phyloP scores from a whole-genome alignment of 2,113 vertebrate genomes.

The Xenopus borealis region DNA sequence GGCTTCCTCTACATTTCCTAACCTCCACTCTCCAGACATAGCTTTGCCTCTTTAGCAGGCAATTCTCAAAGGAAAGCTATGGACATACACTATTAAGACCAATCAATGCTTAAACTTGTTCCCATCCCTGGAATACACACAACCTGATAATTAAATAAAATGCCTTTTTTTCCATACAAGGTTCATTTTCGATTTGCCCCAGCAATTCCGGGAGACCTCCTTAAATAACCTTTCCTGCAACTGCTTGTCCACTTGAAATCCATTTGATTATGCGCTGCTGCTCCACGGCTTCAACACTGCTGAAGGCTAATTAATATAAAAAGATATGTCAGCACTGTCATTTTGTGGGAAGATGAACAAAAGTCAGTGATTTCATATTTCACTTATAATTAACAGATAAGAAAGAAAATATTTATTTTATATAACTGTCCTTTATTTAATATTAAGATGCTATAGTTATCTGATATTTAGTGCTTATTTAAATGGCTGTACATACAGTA shows the following conservation, averaged over 20 bases:
- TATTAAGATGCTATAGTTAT: too few species aligned
- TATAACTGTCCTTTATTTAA: too few species aligned
- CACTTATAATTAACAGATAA: conserved; percentile 29
- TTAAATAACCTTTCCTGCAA: conserved; percentile 15
- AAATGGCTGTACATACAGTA: too few species aligned
- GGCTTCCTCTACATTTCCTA: too few species aligned
- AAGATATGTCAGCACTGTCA: conserved; percentile 34
- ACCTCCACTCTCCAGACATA: too few species aligned
- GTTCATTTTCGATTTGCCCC: neutral
- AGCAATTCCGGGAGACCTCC: neutral
- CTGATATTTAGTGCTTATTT: too few species aligned
- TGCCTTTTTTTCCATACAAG: neutral
- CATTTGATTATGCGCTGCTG: conserved; percentile 9
- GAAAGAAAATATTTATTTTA: neutral
- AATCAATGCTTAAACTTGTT: neutral
- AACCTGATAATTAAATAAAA: conserved; percentile 6
- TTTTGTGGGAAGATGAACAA: conserved; percentile 10
- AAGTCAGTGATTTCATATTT: neutral
- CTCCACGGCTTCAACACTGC: conserved; percentile 3
- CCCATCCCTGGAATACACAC: neutral
- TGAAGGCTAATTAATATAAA: conserved; percentile 42
- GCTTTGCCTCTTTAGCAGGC: too few species aligned
- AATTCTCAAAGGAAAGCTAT: neutral
- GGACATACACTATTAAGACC: neutral
- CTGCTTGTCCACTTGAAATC: conserved; percentile 3